phyloP scores from a whole-genome alignment of 2,113 vertebrate genomes.

The Spermophilus dauricus region DNA sequence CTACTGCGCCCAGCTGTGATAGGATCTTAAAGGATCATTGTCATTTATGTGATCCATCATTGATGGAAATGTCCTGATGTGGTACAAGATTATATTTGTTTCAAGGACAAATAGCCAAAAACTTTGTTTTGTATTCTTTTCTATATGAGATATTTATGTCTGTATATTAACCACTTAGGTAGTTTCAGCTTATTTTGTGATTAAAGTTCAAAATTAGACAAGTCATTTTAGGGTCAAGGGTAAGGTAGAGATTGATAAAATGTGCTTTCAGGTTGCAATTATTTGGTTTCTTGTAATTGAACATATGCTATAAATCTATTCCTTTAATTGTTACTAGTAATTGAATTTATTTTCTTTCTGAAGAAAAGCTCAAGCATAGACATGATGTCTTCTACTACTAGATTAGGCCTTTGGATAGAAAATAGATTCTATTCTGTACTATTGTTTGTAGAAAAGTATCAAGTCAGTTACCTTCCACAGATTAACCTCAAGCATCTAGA shows the following conservation, averaged over 20 bases:
- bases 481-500: not conserved
- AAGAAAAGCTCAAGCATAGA: conserved; percentile 33
- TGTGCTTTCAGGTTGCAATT: not conserved
- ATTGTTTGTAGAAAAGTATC: conserved; percentile 58
- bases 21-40: not conserved
- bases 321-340: conserved; percentile 45
- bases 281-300: conserved; percentile 3
- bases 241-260: conserved; percentile 36
- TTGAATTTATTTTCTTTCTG: conserved; percentile 62
- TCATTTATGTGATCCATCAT: not conserved
- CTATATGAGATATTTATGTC: not conserved
- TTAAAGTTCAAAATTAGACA: conserved; percentile 58
- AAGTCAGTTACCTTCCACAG: conserved; percentile 4
- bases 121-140: conserved; percentile 60
- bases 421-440: not conserved
- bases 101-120: conserved; percentile 61
- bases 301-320: not conserved
- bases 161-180: not conserved
- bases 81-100: conserved; percentile 24
- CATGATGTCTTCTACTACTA: not conserved
- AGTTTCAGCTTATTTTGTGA: conserved; percentile 22
- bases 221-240: conserved; percentile 13
- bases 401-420: conserved; percentile 26
- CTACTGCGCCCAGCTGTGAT: too few relatives aligned
- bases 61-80: not conserved